Percentiles rank a stretch among this genome's conserved stretches.
These are phyloP conservation scores for Marmota flaviventris DNA, from an alignment of 2,113 vertebrate genomes.

Conservation along the genomic window DNA sequence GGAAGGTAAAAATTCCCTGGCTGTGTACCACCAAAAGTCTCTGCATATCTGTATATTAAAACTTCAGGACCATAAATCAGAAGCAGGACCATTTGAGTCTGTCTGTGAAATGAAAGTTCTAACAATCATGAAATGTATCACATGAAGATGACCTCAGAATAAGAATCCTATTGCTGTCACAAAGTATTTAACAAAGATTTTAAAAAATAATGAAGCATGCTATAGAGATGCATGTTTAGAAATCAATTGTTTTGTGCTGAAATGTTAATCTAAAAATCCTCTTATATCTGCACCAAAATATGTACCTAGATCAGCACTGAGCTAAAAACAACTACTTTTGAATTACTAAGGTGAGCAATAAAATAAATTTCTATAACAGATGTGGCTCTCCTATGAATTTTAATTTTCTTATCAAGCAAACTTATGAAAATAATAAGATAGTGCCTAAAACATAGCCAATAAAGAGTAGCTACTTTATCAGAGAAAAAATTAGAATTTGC, in stretches of 20 bases:
- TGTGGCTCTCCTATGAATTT: not conserved
- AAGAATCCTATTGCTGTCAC: not conserved
- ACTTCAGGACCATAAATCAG: not conserved
- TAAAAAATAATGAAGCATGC: constrained; percentile 32
- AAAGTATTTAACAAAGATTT: not conserved
- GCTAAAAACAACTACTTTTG: not conserved
- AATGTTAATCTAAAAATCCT: not conserved
- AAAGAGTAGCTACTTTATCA: constrained; percentile 18
- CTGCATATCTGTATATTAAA: not conserved
- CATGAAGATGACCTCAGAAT: not conserved
- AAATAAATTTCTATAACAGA: constrained; percentile 21
- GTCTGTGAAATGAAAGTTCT: not conserved
- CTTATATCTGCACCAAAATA: not conserved
- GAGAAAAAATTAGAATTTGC: not conserved
- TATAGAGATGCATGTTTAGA: not conserved
- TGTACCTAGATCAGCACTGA: not conserved
- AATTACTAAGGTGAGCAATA: not conserved
- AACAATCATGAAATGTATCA: not conserved
- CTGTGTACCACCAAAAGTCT: not conserved
- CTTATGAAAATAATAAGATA: constrained; percentile 15
- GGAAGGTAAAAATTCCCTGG: not conserved
- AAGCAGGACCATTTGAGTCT: not conserved
- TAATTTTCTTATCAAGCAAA: constrained; percentile 22
- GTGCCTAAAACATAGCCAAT: not conserved
- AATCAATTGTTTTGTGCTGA: not conserved